A percentile compares a stretch with the other conserved stretches of the same genome.
phyloP scores from a whole-genome alignment of 2,888 invertebrate genomes.

The Acanthosepion lycidas region DNA sequence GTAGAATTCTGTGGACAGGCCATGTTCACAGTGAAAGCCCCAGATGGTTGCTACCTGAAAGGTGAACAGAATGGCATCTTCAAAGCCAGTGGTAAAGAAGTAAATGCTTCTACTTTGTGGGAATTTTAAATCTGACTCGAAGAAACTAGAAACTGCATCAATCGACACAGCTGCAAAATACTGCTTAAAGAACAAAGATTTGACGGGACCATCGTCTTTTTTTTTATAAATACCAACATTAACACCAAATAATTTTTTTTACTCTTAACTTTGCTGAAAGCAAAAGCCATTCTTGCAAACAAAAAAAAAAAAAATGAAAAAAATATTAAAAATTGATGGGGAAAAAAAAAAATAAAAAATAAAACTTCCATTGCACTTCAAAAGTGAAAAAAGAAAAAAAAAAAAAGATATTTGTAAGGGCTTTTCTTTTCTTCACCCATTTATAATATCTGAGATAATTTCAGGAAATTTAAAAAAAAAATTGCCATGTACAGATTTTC shows the following conservation, averaged over 20 bases:
- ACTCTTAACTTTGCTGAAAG: background rate
- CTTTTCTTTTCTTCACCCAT: background rate
- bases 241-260: conserved; percentile 33
- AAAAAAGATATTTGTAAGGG: background rate
- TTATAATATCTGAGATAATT: background rate
- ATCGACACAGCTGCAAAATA: conserved; percentile 33
- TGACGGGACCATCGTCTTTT: conserved; percentile 33
- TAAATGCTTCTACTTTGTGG: conserved; percentile 57
- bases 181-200: background rate
- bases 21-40: conserved; percentile 89
- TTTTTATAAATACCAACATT: background rate
- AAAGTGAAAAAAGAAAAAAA: background rate
- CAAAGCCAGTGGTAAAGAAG: conserved; percentile 60
- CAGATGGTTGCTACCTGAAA: conserved; percentile 77
- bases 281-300: background rate
- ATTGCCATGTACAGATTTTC: conserved; percentile 4
- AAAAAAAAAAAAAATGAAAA: background rate
- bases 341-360: background rate
- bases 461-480: background rate
- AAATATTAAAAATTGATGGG: background rate
- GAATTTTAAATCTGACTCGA: conserved; percentile 60
- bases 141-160: background rate
- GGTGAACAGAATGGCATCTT: conserved; percentile 74
- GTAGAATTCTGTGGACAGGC: conserved; percentile 94
- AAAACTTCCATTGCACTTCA: too few species aligned